Evolutionary conservation across 2,888 invertebrate genomes (phyloP), one percentile per base, ranked within the genome.

Genomic region (Pristionchus mayeri): DNA sequence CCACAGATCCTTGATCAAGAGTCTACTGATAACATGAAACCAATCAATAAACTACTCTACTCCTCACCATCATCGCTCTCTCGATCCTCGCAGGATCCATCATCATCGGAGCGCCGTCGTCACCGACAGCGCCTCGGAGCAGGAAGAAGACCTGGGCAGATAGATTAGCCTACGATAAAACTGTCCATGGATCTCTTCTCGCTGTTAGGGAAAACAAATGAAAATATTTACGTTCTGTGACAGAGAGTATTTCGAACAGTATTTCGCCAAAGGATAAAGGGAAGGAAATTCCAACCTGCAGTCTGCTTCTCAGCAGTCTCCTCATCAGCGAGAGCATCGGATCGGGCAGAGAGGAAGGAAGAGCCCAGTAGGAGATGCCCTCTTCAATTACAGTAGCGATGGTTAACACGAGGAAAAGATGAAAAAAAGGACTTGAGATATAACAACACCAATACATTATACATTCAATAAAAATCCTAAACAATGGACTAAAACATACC

Each of bases 131-230:
- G 40, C n/a, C n/a, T 24, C 71, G 71, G 40, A 71, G 71, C 21
- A 71, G 71, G 71, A 71, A 7, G 40, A 71, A 71, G n/a, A 71
- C 71, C 71, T 71, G n/a, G n/a, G n/a, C n/a, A n/a, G 40, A 24
- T 18, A 63, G n/a, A 21, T n/a, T n/a, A 54, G n/a, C 21, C 7
- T 44, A 44, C 13, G 44, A 44, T 44, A 9, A 44, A 9, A 44
- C 13, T 44, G 44, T 44, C 13, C 6, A 44, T 44, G 13, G 13
- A 44, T 44, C 13, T 9, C 13, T 44, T 44, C 13, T n/a, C n/a
- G n/a, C n/a, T n/a, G n/a, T 44, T 44, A 44, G 44, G 44, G 44
- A 44, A 44, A 44, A 44, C 44, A 9, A 44, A n/a, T n/a, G n/a
- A n/a, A n/a, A n/a, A n/a, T n/a, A n/a, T n/a, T n/a, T n/a, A n/a